Evolutionary conservation across 1,140 invertebrate genomes (phyloP), one percentile per base, ranked within the genome.

Genomic region (Brachionus asplanchnoidis): DNA sequence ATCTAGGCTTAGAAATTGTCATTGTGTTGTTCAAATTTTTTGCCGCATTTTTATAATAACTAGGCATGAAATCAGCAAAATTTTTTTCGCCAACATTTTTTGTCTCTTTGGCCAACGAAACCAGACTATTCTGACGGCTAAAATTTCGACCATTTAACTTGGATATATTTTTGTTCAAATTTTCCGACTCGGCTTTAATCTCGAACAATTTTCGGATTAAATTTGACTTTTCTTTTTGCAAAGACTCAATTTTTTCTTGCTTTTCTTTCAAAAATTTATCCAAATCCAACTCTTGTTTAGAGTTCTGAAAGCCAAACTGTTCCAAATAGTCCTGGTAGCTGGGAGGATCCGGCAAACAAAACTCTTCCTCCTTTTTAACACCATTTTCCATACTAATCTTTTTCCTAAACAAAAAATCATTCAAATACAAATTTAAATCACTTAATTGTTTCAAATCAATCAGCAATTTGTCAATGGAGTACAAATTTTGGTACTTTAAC

Each of bases 401-500:
- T 32, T 80, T 60, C 17, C 53, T 56, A 2, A 65, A 17, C 50
- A 60, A 65, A 80, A 80, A 80, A 11, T 80, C 77, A 50, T 80
- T 80, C 44, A 80, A 36, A 36, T 23, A 40, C 14, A 60, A 56
- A 65, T 80, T 80, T 40, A 80, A 36, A 40, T 80, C 77, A 40
- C 50, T 80, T 14, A 80, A 53, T 28, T 65, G 77, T 20, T 80
- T 80, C 11, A 80, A 80, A 80, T 80, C 44, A 8, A 80, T 60
- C 17, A 80, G 20, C 1, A 80, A 26, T 26, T 40, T 28, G 50
- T 80, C 77, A 23, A 80, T 80, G 20, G 20, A 28, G 44, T 53
- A 80, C 44, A 80, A 80, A 80, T 80, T 80, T 65, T 80, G 77
- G 40, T 80, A 80, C 32, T 80, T 80, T 4, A 80, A 20, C 17